A percentile compares a stretch with the other conserved stretches of the same genome.
Evolutionary conservation across 92 coral and sea anemone genomes (phyloP).

Genomic region (Palythoa grandis): DNA sequence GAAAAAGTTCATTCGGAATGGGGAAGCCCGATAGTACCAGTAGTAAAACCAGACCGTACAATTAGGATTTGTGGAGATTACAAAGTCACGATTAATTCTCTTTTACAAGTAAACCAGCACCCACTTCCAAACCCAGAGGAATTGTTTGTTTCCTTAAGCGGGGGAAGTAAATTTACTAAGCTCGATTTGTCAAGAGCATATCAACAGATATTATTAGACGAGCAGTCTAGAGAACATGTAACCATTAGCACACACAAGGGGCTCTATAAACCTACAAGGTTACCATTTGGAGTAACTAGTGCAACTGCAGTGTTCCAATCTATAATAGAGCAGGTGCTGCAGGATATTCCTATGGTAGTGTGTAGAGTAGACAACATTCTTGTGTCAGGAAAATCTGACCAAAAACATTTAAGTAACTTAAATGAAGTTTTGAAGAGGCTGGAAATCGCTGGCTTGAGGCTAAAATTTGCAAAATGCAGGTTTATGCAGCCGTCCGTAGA

Average conservation of each 20-base stretch:
- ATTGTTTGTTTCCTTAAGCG: slow-evolving; percentile 25
- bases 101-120: slow-evolving; percentile 46
- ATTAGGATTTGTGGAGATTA: slow-evolving; percentile 57
- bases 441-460: slow-evolving; percentile 48
- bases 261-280: slow-evolving; percentile 42
- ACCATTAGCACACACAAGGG: slow-evolving; percentile 61
- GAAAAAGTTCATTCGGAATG: slow-evolving; percentile 37
- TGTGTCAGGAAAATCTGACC: slow-evolving; percentile 43
- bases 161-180: slow-evolving; percentile 55
- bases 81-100: slow-evolving; percentile 55
- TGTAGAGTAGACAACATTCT: slow-evolving; percentile 41
- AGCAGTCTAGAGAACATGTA: slow-evolving; percentile 53
- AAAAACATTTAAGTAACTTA: slow-evolving; percentile 43
- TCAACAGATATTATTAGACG: slow-evolving; percentile 48
- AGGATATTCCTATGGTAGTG: not conserved
- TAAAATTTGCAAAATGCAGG: slow-evolving; percentile 47
- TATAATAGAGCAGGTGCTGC: too few species aligned
- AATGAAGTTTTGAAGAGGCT: slow-evolving; percentile 52
- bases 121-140: slow-evolving; percentile 56
- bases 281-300: slow-evolving; percentile 50
- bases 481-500: slow-evolving; percentile 47
- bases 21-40: slow-evolving; percentile 51
- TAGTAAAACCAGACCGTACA: slow-evolving; percentile 47
- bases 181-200: not conserved
- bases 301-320: slow-evolving; percentile 34